Evolutionary conservation across 2,888 invertebrate genomes (phyloP).

Genomic region (Beris chalybata): DNA sequence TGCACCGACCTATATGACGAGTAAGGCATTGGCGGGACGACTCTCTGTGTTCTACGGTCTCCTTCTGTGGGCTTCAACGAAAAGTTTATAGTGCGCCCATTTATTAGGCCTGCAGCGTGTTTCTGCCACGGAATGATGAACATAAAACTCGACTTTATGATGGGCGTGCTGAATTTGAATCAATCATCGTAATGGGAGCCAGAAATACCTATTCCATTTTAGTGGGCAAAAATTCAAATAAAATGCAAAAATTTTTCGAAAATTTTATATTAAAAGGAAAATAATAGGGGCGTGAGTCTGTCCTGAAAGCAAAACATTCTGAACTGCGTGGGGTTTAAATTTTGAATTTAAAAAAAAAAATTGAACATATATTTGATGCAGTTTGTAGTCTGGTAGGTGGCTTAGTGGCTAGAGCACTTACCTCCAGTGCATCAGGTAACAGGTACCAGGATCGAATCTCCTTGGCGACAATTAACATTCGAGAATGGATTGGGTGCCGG

Average conservation of each 20-base stretch:
- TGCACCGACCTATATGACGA: background rate
- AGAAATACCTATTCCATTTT: constrained; percentile 25
- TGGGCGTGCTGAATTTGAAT: constrained; percentile 37
- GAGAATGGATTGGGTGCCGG: too few species aligned
- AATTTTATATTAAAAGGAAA: background rate
- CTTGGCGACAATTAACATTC: too few species aligned
- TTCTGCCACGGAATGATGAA: constrained; percentile 29
- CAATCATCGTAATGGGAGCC: constrained; percentile 34
- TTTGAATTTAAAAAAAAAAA: background rate
- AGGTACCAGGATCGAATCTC: too few species aligned
- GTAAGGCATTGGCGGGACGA: constrained; percentile 2
- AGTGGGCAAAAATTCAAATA: too few species aligned
- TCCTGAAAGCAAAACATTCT: background rate
- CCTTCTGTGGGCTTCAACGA: constrained; percentile 3
- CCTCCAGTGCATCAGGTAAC: too few species aligned
- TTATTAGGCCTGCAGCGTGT: constrained; percentile 33
- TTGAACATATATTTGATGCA: too few species aligned
- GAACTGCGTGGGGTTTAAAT: background rate
- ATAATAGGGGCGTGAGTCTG: background rate
- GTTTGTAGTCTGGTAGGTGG: too few species aligned
- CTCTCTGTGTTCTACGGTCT: background rate
- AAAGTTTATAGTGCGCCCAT: constrained; percentile 28
- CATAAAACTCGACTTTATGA: constrained; percentile 34
- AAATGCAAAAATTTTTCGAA: constrained; percentile 3
- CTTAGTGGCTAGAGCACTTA: too few species aligned